Base-by-base conservation (phyloP, 2,797 vertebrate genomes). In the Molossus alvarezi region DNA sequence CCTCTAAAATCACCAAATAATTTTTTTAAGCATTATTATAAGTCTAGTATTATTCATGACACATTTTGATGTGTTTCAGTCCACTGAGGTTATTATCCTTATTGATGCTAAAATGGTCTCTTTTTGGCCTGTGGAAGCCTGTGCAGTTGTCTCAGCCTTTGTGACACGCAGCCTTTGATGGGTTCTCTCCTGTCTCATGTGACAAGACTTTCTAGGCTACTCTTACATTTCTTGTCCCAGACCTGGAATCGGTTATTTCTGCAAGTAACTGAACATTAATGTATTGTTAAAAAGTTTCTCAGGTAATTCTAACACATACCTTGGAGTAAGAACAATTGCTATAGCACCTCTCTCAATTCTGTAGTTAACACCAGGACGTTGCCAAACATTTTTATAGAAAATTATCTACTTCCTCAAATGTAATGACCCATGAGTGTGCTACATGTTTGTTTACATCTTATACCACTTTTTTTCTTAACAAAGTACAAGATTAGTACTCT, bases 351-450 rank as follows among this genome's bases (percentile, higher is more conserved):
- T 80, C 15, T 91, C 7, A 53, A 45, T 73, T 95, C 62, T 86
- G 33, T 73, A 94, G 75, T 84, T 89, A 81, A 90, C 2, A 53
- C 3, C 9, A 51, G 14, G 23, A 17, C 55, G 3, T 75, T 92
- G 48, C 23, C 15, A 17, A 4, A 77, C 76, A 10, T 2, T 18
- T 85, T 88, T 45, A 90, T 79, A 57, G 51, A 58, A 71, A 89
- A 67, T 90, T 45, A 81, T n/a, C 13, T 84, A 45, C 17, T 80
- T 96, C 45, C 33, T 94, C 62, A 96, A 55, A 64, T 84, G 73
- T 95, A 84, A 88, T 55, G 65, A 87, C 29, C 9, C 29, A n/a
- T 73, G 13, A 48, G 33, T 80, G 91, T 93, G 27, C 62, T 77
- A 8, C 73, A 60, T 37, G 53, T 85, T 91, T 89, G 11, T 76